Base-by-base conservation (phyloP, 2,888 invertebrate genomes). In the Macaria notata region DNA sequence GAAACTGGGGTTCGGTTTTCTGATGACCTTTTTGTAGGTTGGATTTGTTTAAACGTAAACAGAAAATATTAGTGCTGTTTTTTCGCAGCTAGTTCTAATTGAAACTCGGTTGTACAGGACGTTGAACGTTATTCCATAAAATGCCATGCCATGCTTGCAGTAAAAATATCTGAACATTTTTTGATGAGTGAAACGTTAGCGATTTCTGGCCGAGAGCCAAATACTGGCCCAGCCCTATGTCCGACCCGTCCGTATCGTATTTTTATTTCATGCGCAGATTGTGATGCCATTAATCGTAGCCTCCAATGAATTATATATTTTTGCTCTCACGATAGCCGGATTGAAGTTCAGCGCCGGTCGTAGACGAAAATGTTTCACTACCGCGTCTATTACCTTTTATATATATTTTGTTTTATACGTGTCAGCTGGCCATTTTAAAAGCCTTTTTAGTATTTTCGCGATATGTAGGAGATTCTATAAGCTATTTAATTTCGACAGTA, bases 181-280 rank as follows among this genome's bases (percentile, higher is more conserved):
- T 79, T 79, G 79, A 76, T 72, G 78, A 77, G 78, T 72, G 71
- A 78, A 81, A 81, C 79, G 79, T 79, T 79, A 77, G 79, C 76
- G 81, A 81, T 81, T 78, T 81, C 76, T 79, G 86, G 86, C 83
- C 65, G 52, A 59, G 73, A 69, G 85, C 86, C 86, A 85, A 79
- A 52, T 73, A 73, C 76, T 75, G 78, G 75, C 75, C 74, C 70
- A 71, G 73, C 67, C 74, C 73, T 71, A 69, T 77, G 78, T 71
- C 71, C 72, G 70, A 70, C 65, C 71, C 72, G 70, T 70, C 65
- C 68, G 72, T 69, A 72, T 74, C 72, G 79, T 83, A 80, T 85
- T 84, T 86, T 84, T 84, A 81, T 83, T 83, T 81, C 70, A 78
- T 76, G 75, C 73, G 75, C 75, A 78, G 77, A 78, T 76, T 79